These are phyloP conservation scores for Albula glossodonta DNA, from an alignment of 2,113 vertebrate species.

Conservation along the genomic window DNA sequence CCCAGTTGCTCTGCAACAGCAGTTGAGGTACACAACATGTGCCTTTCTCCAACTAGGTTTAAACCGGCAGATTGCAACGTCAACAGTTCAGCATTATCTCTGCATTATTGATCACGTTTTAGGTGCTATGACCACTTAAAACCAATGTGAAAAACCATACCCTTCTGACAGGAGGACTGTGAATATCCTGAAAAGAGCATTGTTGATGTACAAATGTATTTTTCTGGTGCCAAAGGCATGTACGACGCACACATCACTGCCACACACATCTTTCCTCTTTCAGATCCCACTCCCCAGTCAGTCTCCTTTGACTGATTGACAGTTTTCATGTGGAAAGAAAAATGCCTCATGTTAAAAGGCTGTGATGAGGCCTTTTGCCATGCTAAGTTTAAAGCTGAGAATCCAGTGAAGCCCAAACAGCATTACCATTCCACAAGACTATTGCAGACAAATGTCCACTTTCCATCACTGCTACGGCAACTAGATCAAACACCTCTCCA, in stretches of 20 bases:
- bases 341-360: conserved; percentile 33
- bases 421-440: conserved; percentile 41
- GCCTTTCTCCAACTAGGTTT: conserved; percentile 34
- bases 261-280: conserved; percentile 29
- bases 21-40: not conserved
- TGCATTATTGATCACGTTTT: conserved; percentile 47
- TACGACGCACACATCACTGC: conserved; percentile 46
- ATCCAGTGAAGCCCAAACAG: conserved; percentile 44
- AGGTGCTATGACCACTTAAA: no score
- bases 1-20: not conserved
- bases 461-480: conserved; percentile 53
- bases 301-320: not conserved
- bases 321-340: not conserved
- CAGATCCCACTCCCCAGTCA: not conserved
- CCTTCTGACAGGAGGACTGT: no score
- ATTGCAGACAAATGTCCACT: conserved; percentile 13
- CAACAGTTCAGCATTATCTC: conserved; percentile 66
- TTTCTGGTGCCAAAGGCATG: no score
- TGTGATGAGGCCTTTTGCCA: conserved; percentile 13
- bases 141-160: no score
- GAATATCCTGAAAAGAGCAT: no score
- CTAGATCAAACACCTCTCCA: conserved; percentile 2
- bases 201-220: no score
- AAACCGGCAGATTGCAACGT: conserved; percentile 71
- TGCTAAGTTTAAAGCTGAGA: not conserved